Evolutionary conservation across 2,888 invertebrate genomes (phyloP).

Genomic region (Congeria kusceri): DNA sequence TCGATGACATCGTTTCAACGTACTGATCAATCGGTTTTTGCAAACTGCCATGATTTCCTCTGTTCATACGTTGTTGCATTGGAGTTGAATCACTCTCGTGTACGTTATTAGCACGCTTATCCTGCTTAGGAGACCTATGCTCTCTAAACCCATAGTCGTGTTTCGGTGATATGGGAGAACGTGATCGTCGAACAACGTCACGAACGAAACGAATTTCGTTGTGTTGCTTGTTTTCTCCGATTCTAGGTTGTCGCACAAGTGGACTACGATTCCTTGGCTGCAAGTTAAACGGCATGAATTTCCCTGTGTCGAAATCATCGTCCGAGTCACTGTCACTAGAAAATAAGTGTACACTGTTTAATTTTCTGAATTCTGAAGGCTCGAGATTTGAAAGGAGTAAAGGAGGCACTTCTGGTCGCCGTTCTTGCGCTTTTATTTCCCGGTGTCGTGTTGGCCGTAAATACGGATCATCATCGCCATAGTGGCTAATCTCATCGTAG

Average conservation of each 20-base stretch:
- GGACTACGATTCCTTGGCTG: conserved; percentile 1
- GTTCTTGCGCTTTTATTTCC: background rate
- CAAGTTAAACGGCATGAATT: conserved; percentile 18
- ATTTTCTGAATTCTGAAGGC: background rate
- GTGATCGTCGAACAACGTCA: background rate
- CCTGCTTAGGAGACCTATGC: background rate
- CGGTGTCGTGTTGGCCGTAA: background rate
- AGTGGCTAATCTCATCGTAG: background rate
- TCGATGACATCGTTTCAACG: conserved; percentile 10
- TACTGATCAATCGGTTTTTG: conserved; percentile 7
- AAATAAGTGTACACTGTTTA: conserved; percentile 49
- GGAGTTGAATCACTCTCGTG: background rate
- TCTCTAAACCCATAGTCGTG: background rate
- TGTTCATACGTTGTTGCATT: background rate
- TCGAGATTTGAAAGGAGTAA: background rate
- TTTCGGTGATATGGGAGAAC: background rate
- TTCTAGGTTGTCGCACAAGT: background rate
- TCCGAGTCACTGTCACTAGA: conserved; percentile 49
- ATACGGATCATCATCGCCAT: background rate
- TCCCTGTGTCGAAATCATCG: conserved; percentile 30
- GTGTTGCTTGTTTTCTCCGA: background rate
- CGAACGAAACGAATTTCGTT: background rate
- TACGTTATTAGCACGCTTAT: background rate
- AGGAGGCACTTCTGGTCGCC: background rate
- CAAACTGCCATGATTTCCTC: background rate